Percentiles rank a stretch among this genome's conserved stretches.
Evolutionary conservation across 2,797 vertebrate genomes (phyloP).

Genomic region (Toxotes lorentzi): DNA sequence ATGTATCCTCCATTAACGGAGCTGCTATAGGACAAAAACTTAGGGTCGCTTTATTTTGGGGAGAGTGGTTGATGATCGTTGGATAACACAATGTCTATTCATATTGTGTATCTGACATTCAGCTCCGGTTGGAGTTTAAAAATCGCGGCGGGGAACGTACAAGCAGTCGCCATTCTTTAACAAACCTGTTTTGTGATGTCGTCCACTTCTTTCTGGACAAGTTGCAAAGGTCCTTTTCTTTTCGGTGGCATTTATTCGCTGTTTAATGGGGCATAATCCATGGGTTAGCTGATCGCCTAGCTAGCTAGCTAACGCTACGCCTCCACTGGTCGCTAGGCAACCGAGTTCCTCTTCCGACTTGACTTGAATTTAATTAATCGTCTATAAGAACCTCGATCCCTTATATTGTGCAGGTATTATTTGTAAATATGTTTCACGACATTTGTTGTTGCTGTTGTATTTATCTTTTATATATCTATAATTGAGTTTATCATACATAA

Average conservation of each 20-base stretch:
- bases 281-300: conserved; percentile 14
- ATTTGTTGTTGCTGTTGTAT: neutral
- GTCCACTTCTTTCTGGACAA: conserved; percentile 78
- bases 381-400: rapidly evolving
- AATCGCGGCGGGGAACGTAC: neutral
- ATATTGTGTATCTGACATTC: neutral
- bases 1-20: neutral
- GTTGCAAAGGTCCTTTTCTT: conserved; percentile 81
- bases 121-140: neutral
- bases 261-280: neutral
- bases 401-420: neutral
- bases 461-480: neutral
- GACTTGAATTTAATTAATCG: neutral
- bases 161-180: neutral
- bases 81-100: neutral
- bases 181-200: conserved; percentile 77
- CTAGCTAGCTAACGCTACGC: conserved; percentile 23
- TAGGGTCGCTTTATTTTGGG: neutral
- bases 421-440: neutral
- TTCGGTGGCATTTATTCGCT: conserved; percentile 77
- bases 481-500: neutral
- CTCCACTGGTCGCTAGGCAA: conserved; percentile 72
- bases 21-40: neutral
- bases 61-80: neutral
- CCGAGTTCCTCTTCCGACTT: conserved; percentile 23